Evolutionary conservation across 2,888 invertebrate species (phyloP).

Genomic region (Tipula vernalis): DNA sequence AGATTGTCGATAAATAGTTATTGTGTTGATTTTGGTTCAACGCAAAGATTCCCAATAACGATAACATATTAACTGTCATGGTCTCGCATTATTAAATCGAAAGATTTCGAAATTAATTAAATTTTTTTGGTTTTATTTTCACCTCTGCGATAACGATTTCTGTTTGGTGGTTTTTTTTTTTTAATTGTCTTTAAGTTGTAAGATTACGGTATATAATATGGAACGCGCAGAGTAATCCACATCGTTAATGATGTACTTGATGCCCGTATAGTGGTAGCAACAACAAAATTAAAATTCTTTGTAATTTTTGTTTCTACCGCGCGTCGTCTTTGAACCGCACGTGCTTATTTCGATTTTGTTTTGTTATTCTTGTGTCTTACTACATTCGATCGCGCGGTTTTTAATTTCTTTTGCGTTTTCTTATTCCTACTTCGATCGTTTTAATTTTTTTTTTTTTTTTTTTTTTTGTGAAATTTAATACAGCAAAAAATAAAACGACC

Average conservation of each 20-base stretch:
- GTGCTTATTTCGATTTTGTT: neutral
- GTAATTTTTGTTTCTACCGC: neutral
- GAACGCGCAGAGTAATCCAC: neutral
- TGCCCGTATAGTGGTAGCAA: neutral
- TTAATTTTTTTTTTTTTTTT: neutral
- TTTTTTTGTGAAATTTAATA: neutral
- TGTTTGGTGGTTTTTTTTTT: neutral
- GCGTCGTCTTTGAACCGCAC: neutral
- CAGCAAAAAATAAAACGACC: neutral
- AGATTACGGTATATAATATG: neutral
- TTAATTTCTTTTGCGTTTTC: neutral
- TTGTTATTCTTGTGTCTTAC: neutral
- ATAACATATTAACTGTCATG: neutral
- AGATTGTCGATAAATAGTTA: no score
- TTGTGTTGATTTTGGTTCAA: no score
- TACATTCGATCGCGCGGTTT: neutral
- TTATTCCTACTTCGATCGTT: neutral
- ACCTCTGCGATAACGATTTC: neutral
- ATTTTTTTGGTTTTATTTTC: neutral
- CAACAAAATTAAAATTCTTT: neutral
- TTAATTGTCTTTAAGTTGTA: neutral
- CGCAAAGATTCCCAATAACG: neutral
- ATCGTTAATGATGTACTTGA: neutral
- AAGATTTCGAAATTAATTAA: neutral
- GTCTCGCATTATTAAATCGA: neutral